A percentile compares a stretch with the other conserved stretches of the same genome.
phyloP scores from a whole-genome alignment of 2,888 invertebrate genomes.

The Tetrapedia diversipes region DNA sequence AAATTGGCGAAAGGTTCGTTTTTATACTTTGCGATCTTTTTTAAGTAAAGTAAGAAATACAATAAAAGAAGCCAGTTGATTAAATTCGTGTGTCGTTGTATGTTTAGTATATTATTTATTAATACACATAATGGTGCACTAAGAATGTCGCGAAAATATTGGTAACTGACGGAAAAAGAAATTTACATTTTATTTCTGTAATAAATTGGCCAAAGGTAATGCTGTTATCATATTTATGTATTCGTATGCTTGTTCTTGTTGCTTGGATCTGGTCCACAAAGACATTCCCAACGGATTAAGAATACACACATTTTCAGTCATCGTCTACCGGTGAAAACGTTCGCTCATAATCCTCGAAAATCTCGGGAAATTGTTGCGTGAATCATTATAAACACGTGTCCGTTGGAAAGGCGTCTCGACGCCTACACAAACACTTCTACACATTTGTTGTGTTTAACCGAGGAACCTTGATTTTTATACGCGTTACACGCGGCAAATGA shows the following conservation, averaged over 20 bases:
- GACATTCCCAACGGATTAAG: not conserved
- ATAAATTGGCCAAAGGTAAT: too few species aligned
- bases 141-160: too few species aligned
- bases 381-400: conserved; percentile 50
- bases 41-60: too few species aligned
- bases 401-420: conserved; percentile 40
- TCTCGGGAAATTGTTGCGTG: conserved; percentile 38
- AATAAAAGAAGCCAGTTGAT: too few species aligned
- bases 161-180: too few species aligned
- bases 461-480: conserved; percentile 57
- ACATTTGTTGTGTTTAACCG: conserved; percentile 50
- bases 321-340: not conserved
- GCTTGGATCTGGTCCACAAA: not conserved
- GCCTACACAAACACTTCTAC: conserved; percentile 35
- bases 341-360: conserved; percentile 18
- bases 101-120: too few species aligned
- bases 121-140: too few species aligned
- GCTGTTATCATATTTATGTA: not conserved
- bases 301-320: not conserved
- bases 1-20: too few species aligned
- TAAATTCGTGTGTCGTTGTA: too few species aligned
- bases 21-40: too few species aligned
- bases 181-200: too few species aligned
- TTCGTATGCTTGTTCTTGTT: not conserved
- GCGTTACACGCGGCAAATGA: conserved; percentile 16